These are phyloP conservation scores for Tragelaphus strepsiceros DNA, from an alignment of 2,113 vertebrate species.

Conservation along the genomic window DNA sequence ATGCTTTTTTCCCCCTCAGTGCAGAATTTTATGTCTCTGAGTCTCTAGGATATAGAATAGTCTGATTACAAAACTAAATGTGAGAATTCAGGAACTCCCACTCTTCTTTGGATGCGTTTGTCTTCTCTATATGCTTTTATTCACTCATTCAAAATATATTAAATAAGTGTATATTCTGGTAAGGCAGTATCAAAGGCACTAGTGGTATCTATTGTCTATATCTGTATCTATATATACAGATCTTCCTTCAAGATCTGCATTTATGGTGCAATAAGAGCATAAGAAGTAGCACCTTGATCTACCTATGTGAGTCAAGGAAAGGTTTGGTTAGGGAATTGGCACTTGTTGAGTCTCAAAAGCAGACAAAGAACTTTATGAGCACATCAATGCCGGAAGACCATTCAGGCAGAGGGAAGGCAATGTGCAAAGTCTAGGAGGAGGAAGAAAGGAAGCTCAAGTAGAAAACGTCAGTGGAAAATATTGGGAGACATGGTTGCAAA, in stretches of 20 bases:
- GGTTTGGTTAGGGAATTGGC: not conserved
- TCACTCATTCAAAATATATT: not conserved
- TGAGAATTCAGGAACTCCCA: not conserved
- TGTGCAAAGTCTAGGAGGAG: not conserved
- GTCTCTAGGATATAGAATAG: not conserved
- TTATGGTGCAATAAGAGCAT: not conserved
- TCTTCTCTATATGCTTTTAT: not conserved
- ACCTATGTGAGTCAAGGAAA: not conserved
- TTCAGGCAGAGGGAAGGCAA: not conserved
- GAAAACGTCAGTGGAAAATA: not conserved
- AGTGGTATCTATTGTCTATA: not conserved
- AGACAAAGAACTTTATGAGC: not conserved
- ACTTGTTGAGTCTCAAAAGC: not conserved
- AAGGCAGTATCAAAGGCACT: not conserved
- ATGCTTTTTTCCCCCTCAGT: not conserved
- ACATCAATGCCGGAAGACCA: not conserved
- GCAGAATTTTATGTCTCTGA: not conserved
- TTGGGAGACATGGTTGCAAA: not conserved
- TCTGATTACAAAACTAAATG: not conserved
- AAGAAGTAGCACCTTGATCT: not conserved
- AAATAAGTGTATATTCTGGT: not conserved
- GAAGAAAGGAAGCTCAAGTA: not conserved
- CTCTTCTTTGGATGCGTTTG: not conserved
- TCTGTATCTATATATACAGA: not conserved
- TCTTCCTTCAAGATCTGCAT: not conserved